Conservation (phyloP, 1,140 invertebrate genomes). For the Nasonia longicornis region DNA sequence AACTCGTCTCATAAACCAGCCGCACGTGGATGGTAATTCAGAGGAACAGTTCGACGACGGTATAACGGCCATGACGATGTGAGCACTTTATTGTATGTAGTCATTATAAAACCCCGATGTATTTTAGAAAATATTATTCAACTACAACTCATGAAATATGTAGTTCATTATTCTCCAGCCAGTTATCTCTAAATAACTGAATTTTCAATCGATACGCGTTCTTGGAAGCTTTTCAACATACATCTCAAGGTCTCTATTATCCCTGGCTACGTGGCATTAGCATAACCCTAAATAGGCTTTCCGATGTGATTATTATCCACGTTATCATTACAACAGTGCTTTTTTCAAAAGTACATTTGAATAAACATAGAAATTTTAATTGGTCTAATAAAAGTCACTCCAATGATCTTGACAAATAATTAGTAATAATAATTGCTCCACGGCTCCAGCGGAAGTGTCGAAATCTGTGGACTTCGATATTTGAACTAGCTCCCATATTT, state of each 20-base stretch:
- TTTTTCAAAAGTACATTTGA: neutral
- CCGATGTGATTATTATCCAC: neutral
- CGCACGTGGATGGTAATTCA: too few relatives aligned
- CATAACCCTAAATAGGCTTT: neutral
- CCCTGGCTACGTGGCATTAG: neutral
- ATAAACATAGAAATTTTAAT: neutral
- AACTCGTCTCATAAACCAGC: too few relatives aligned
- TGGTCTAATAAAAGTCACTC: constrained; percentile 21
- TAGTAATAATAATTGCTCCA: neutral
- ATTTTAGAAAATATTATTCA: too few relatives aligned
- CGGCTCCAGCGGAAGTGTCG: neutral
- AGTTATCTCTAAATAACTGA: too few relatives aligned
- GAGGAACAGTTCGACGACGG: too few relatives aligned
- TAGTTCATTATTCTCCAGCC: too few relatives aligned
- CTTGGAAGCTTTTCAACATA: too few relatives aligned
- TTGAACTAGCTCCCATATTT: constrained; percentile 3
- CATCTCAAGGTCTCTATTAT: neutral
- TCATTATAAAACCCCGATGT: too few relatives aligned
- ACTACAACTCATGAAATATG: too few relatives aligned
- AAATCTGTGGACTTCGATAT: neutral
- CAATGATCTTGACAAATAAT: constrained; percentile 31
- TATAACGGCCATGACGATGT: too few relatives aligned
- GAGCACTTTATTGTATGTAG: too few relatives aligned
- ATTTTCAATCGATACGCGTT: too few relatives aligned
- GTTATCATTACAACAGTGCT: neutral